phyloP scores from a whole-genome alignment of 2,888 invertebrate species.

The Drosophila barbarae region DNA sequence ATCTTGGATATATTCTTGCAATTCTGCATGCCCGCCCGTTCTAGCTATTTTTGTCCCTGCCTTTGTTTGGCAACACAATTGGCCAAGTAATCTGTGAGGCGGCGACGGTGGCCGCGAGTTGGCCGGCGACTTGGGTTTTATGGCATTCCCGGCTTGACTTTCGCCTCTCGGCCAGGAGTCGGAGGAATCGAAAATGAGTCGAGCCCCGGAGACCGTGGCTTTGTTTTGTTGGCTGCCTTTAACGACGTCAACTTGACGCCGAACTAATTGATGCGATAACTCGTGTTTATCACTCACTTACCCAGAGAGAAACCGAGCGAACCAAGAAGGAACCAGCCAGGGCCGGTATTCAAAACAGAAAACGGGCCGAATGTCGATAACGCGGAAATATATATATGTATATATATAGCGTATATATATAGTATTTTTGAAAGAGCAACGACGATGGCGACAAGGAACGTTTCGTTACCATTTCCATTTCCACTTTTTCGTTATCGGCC shows the following conservation, averaged over 20 bases:
- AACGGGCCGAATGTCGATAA: constrained; percentile 52
- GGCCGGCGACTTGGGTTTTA: constrained; percentile 33
- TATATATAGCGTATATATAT: not conserved
- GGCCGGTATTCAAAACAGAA: constrained; percentile 40
- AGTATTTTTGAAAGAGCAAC: constrained; percentile 51
- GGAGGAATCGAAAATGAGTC: constrained; percentile 32
- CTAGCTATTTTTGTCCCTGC: constrained; percentile 3
- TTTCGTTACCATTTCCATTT: constrained; percentile 50
- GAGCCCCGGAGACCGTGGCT: constrained; percentile 33
- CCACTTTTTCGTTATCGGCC: constrained; percentile 48
- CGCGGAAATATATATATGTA: constrained; percentile 42
- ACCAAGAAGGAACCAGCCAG: constrained; percentile 1
- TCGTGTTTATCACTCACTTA: constrained; percentile 73
- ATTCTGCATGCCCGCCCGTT: not conserved
- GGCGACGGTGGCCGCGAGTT: constrained; percentile 22
- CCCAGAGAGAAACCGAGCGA: constrained; percentile 35
- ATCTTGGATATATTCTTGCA: not conserved
- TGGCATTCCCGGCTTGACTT: constrained; percentile 40
- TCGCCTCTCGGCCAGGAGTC: constrained; percentile 22
- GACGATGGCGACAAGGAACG: constrained; percentile 48
- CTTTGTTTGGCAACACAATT: constrained; percentile 10
- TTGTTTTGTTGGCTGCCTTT: constrained; percentile 55
- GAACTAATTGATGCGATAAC: constrained; percentile 74
- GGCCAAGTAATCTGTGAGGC: constrained; percentile 4
- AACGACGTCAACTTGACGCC: constrained; percentile 74